Base-by-base conservation (phyloP, 2,113 vertebrate species). In the Plestiodon gilberti region DNA sequence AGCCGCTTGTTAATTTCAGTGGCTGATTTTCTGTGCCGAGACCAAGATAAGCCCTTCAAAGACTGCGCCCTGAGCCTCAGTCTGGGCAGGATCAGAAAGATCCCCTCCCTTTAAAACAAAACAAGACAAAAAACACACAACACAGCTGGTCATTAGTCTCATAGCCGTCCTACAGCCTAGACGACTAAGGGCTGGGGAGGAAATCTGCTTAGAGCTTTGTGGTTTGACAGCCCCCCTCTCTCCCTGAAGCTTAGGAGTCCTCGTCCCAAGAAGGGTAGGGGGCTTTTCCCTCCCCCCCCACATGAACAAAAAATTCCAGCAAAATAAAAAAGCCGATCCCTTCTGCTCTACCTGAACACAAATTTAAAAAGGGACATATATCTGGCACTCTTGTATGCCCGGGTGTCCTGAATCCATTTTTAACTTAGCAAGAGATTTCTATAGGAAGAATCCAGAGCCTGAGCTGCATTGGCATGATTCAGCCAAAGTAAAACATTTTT, bases 191-290 rank as follows among this genome's bases (percentile, higher is more conserved):
- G 33, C 67, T 55, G 67, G 23, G 40, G 11, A 74, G 40, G 87
- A 88, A 91, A 94, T 91, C 69, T 65, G 76, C 83, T 95, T 90
- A 20, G 79, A 4, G 43, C n/a, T 69, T 74, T 14, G 25, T 1
- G 0, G 0, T 62, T 30, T n/a, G n/a, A n/a, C n/a, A n/a, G n/a
- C 43, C 43, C 43, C 43, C 43, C 43, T 48, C 43, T n/a, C n/a
- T n/a, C 43, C 22, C 28, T 4, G 28, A 14, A 15, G 15, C 3
- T 0, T 25, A 78, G 0, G 0, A 88, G 64, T 43, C 80, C 40
- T 15, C 67, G 55, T 84, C 89, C 88, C 89, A 78, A 65, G 8
- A 77, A 65, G 87, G 43, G 0, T 0, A 0, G 76, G 82, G 83
- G 4, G 2, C 81, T 38, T 67, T 1, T 30, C 14, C 38, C 18